Evolutionary conservation across 2,113 vertebrate genomes (phyloP).

Genomic region (Grallaria varia): DNA sequence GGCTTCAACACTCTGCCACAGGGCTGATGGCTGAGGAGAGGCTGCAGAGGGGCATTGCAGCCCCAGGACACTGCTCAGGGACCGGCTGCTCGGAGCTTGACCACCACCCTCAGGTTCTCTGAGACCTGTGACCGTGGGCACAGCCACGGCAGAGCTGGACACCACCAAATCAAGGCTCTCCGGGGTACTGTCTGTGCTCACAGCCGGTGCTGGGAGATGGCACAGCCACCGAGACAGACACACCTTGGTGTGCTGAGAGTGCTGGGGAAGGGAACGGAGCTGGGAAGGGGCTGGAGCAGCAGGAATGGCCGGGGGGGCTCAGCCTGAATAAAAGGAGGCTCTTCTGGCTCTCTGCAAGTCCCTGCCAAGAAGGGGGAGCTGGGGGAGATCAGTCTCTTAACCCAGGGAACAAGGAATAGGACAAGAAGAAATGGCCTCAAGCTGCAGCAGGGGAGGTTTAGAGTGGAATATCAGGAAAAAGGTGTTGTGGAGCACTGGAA

Average conservation of each 20-base stretch:
- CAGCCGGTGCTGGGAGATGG: neutral
- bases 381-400: no score
- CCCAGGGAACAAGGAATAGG: neutral
- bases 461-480: neutral
- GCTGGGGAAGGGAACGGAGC: neutral
- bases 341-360: neutral
- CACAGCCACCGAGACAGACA: neutral
- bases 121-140: neutral
- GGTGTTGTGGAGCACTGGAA: neutral
- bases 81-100: neutral
- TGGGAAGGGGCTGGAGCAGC: neutral
- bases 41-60: neutral
- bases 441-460: neutral
- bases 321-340: neutral
- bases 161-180: neutral
- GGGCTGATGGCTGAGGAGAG: neutral
- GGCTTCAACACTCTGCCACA: neutral
- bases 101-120: fast-evolving
- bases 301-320: neutral
- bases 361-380: neutral
- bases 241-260: fast-evolving
- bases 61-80: neutral
- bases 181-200: neutral
- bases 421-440: neutral
- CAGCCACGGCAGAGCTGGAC: neutral